Base-by-base conservation (phyloP, 2,888 invertebrate species). In the Chloroclysta siterata region DNA sequence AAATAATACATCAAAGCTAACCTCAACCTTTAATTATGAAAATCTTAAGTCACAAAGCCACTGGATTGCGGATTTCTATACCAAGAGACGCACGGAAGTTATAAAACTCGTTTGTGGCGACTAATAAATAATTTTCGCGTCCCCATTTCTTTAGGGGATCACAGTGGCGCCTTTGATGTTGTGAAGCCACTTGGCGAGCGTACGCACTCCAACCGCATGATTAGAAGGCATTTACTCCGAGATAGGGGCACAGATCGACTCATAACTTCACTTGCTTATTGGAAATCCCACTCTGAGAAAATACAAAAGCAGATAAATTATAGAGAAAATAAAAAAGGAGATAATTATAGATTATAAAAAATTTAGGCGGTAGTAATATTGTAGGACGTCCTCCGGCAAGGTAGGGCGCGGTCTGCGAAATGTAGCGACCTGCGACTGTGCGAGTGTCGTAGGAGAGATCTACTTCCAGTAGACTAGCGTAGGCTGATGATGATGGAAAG, bases 111-210 rank as follows among this genome's bases (percentile, higher is more conserved):
- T 81, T 81, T 85, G 81, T 69, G 77, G 78, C 69, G 75, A 83
- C 82, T 85, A 84, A 88, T 86, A 88, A 85, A 84, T 86, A 81
- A 85, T 84, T 83, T 85, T 82, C 76, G 72, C 77, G 74, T 72
- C 77, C 82, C 78, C 73, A 61, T 60, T 67, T 71, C 66, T 75
- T 72, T 69, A 53, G 70, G 72, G 72, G 76, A 76, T 71, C 70
- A 74, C 78, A 76, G 50, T 36, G 53, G 72, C 53, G 73, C 60
- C 86, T 90, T 90, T 90, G 90, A 90, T 88, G 87, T 90, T 60
- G 47, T 39, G 41, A 85, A 85, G 85, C 83, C 83, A 85, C 87
- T 90, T 84, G 81, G 80, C 42, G 55, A 83, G 82, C 84, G 84
- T 80, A 77, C 82, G 79, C 80, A 77, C 85, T 84, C 77, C 66